Percentiles rank a stretch among this genome's conserved stretches.
Conservation (phyloP, 2,113 vertebrate genomes). For the Ploceus nigricollis region DNA sequence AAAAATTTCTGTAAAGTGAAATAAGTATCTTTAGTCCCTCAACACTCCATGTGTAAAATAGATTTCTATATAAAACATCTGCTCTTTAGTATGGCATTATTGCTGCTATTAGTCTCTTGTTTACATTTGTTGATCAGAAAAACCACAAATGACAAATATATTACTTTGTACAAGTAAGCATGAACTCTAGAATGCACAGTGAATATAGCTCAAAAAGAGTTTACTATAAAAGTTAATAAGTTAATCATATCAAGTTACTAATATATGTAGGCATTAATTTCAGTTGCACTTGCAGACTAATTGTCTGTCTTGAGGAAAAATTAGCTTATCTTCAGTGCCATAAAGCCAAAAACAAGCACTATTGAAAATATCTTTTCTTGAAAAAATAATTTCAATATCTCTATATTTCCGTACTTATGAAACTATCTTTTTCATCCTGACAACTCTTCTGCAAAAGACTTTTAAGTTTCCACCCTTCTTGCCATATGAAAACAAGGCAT, state of each 20-base stretch:
- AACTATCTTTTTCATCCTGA: not conserved
- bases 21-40: not conserved
- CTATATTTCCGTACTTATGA: not conserved
- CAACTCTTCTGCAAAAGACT: not conserved
- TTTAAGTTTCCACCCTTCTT: not conserved
- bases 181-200: not conserved
- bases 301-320: not conserved
- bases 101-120: not conserved
- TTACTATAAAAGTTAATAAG: not conserved
- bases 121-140: not conserved
- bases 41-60: not conserved
- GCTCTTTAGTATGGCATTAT: not conserved
- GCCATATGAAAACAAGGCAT: not conserved
- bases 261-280: not conserved
- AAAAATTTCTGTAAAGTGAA: not conserved
- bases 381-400: not conserved
- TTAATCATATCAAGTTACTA: not conserved
- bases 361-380: not conserved
- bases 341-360: not conserved
- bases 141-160: not conserved
- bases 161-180: not conserved
- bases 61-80: not conserved
- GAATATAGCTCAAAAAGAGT: not conserved
- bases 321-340: not conserved
- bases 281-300: not conserved